These are phyloP conservation scores for Vulpes ferrilata DNA, from an alignment of 2,113 vertebrate genomes.

Conservation along the genomic window DNA sequence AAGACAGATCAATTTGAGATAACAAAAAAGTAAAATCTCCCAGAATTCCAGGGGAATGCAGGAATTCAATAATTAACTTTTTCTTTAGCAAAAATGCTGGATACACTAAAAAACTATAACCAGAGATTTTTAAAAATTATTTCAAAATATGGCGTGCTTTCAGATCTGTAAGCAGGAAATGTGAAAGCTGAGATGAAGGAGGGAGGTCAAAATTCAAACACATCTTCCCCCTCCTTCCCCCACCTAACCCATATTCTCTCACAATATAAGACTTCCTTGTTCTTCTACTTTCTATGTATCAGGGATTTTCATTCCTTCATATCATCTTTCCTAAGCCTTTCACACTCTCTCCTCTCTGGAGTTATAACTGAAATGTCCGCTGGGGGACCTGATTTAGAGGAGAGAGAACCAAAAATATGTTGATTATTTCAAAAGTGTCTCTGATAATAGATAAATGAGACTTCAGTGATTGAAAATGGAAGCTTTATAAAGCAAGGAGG, in stretches of 20 bases:
- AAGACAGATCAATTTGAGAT: background rate
- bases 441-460: background rate
- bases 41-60: background rate
- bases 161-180: background rate
- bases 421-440: background rate
- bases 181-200: background rate
- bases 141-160: background rate
- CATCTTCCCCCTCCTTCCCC: background rate
- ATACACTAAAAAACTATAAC: background rate
- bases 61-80: background rate
- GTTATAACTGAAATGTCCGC: background rate
- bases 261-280: background rate
- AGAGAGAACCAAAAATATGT: background rate
- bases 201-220: background rate
- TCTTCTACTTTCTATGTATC: background rate
- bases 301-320: background rate
- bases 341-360: background rate
- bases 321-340: background rate
- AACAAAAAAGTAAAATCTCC: background rate
- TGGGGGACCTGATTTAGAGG: background rate
- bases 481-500: background rate
- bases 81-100: background rate
- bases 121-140: background rate
- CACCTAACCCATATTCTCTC: background rate
- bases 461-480: background rate